Conservation (phyloP, 2,113 vertebrate species). For the Struthidea cinerea region DNA sequence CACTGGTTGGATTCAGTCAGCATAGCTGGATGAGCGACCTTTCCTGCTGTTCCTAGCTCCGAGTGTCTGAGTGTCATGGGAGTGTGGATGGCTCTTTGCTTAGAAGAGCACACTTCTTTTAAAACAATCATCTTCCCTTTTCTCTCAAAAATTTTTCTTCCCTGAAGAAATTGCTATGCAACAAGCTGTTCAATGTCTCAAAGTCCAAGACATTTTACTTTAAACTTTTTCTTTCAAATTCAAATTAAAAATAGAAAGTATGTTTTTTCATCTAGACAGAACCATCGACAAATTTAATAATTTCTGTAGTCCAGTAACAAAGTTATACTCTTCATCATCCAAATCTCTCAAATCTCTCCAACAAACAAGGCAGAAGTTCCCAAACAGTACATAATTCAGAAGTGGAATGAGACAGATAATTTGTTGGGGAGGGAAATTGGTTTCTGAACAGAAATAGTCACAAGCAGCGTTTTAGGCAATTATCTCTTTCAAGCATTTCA, state of each 20-base stretch:
- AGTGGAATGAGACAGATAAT: neutral
- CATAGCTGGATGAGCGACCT: neutral
- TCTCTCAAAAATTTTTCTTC: neutral
- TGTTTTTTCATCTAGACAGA: neutral
- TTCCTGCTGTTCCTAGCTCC: neutral
- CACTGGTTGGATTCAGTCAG: neutral
- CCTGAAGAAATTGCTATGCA: neutral
- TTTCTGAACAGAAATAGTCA: neutral
- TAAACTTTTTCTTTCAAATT: neutral
- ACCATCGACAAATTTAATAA: neutral
- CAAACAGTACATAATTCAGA: neutral
- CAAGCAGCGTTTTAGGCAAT: neutral
- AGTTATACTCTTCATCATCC: neutral
- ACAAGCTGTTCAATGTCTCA: neutral
- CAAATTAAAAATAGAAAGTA: neutral
- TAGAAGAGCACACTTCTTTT: neutral
- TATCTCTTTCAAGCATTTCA: neutral
- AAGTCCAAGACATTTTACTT: neutral
- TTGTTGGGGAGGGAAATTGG: neutral
- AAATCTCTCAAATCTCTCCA: neutral
- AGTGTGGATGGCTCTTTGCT: neutral
- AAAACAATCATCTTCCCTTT: neutral
- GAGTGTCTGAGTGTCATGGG: accelerated
- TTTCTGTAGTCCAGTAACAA: neutral
- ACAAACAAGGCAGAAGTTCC: neutral